Percentiles rank a stretch among this genome's conserved stretches.
Conservation (phyloP, 2,888 invertebrate species). For the Mongoloraphidia duomilia region DNA sequence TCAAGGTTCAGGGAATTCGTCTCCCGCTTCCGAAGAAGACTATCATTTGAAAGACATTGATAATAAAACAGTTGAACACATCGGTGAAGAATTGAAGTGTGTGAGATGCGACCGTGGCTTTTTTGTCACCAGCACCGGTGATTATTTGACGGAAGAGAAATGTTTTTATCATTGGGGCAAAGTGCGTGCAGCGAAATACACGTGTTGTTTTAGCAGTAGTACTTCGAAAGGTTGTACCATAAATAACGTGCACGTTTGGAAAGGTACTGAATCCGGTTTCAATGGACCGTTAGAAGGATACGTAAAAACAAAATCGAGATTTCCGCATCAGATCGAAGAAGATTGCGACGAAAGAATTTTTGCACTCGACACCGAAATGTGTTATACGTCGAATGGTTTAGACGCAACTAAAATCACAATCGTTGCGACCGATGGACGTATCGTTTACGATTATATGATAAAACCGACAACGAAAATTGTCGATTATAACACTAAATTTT, state of each 20-base stretch:
- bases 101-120: slow-evolving; percentile 60
- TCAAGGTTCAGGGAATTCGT: slow-evolving; percentile 10
- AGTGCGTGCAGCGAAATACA: slow-evolving; percentile 35
- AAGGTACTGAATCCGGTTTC: slow-evolving; percentile 49
- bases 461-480: slow-evolving; percentile 69
- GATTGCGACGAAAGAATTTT: slow-evolving; percentile 44
- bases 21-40: not conserved
- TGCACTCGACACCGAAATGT: slow-evolving; percentile 95
- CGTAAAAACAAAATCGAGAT: slow-evolving; percentile 36
- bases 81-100: slow-evolving; percentile 40
- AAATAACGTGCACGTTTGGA: slow-evolving; percentile 62
- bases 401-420: slow-evolving; percentile 83
- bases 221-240: slow-evolving; percentile 46
- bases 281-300: slow-evolving; percentile 61
- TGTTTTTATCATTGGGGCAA: slow-evolving; percentile 89
- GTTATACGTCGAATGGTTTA: slow-evolving; percentile 72
- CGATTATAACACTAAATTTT: slow-evolving; percentile 91
- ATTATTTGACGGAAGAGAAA: slow-evolving; percentile 54
- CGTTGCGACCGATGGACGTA: slow-evolving; percentile 53
- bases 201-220: slow-evolving; percentile 46
- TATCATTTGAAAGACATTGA: not conserved
- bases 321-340: slow-evolving; percentile 21
- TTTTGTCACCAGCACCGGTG: slow-evolving; percentile 51
- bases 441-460: slow-evolving; percentile 75
- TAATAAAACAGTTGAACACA: not conserved